These are phyloP conservation scores for Etheostoma cragini DNA, from an alignment of 2,113 vertebrate genomes.

Conservation along the genomic window DNA sequence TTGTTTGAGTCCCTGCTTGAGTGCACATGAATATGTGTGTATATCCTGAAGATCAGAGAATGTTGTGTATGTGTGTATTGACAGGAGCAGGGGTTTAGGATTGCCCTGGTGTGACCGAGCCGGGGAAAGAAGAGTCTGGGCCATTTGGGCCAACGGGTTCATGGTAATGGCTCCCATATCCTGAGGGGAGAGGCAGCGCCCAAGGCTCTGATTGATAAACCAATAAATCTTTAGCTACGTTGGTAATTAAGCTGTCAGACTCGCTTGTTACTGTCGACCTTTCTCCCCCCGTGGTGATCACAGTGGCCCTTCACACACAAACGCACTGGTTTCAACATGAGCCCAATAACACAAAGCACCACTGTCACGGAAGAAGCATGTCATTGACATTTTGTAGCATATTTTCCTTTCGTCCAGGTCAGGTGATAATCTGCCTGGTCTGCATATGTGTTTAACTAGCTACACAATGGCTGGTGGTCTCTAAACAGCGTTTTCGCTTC, in stretches of 20 bases:
- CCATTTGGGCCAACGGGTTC: conserved; percentile 85
- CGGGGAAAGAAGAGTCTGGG: conserved; percentile 68
- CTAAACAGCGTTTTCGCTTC: not conserved
- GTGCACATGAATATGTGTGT: conserved; percentile 48
- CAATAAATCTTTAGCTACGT: conserved; percentile 97
- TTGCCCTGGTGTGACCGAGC: conserved; percentile 64
- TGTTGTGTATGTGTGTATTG: conserved; percentile 37
- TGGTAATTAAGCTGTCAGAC: conserved; percentile 96
- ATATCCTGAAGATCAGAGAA: conserved; percentile 47
- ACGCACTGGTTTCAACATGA: conserved; percentile 55
- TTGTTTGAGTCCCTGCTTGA: conserved; percentile 39
- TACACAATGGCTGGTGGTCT: not conserved
- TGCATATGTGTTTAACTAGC: not conserved
- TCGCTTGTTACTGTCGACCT: conserved; percentile 87
- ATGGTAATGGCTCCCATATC: conserved; percentile 88
- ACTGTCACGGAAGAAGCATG: conserved; percentile 54
- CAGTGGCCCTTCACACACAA: conserved; percentile 58
- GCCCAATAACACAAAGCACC: conserved; percentile 44
- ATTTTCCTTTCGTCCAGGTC: conserved; percentile 34
- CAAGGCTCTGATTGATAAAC: conserved; percentile 95
- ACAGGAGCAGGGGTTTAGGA: conserved; percentile 48
- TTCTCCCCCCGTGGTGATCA: conserved; percentile 76
- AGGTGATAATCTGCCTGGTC: conserved; percentile 2
- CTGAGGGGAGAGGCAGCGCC: conserved; percentile 87
- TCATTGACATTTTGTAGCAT: conserved; percentile 14